Conservation (phyloP, 2,113 vertebrate genomes). For the Damaliscus lunatus region DNA sequence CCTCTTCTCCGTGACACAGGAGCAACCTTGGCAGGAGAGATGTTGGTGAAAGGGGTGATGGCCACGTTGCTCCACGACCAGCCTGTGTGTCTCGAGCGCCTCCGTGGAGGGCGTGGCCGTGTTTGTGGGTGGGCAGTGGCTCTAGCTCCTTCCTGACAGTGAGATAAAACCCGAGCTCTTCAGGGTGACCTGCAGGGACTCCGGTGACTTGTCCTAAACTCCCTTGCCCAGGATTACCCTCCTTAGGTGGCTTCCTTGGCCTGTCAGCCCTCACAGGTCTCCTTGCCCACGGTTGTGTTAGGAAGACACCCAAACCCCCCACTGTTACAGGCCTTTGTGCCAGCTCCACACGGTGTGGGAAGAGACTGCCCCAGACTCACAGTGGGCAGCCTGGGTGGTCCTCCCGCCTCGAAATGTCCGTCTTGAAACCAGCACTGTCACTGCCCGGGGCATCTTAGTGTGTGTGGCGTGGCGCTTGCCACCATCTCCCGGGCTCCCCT, state of each 20-base stretch:
- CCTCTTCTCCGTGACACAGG: fast-evolving
- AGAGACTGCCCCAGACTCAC: neutral
- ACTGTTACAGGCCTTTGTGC: neutral
- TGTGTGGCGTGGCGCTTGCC: neutral
- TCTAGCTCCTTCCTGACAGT: neutral
- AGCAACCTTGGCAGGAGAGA: neutral
- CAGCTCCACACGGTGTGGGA: neutral
- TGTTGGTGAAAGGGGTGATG: neutral
- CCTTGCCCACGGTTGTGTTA: neutral
- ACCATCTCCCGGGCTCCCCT: neutral
- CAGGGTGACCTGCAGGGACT: neutral
- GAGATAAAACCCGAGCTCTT: neutral
- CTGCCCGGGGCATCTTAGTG: fast-evolving
- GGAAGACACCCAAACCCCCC: neutral
- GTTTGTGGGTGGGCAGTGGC: neutral
- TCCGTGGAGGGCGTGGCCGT: neutral
- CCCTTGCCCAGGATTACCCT: neutral
- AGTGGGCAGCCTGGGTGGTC: neutral
- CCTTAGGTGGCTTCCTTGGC: neutral
- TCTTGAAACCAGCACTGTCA: neutral
- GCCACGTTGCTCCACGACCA: fast-evolving
- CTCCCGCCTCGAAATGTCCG: neutral
- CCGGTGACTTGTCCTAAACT: neutral
- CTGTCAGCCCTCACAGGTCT: neutral
- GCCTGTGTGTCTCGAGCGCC: neutral